Conservation (phyloP, 1,140 invertebrate genomes). For the Drosophila nigrodunni region DNA sequence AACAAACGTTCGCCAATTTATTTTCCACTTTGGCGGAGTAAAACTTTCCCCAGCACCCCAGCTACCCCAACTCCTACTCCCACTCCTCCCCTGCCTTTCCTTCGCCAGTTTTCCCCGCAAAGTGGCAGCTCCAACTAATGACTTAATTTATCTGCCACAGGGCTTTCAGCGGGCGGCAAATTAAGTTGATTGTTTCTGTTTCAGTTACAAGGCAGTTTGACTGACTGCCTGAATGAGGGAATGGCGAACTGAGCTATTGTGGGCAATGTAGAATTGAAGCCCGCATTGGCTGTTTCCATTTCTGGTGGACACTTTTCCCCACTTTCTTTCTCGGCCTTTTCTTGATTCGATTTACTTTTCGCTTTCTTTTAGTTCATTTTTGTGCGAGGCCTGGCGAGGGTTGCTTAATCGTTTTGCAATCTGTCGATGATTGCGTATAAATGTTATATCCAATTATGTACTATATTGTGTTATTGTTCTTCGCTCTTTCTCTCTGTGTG, state of each 20-base stretch:
- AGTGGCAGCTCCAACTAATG: conserved; percentile 79
- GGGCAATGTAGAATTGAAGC: conserved; percentile 1
- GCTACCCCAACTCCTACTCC: neutral
- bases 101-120: neutral
- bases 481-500: neutral
- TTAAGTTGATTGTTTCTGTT: conserved; percentile 80
- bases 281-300: conserved; percentile 29
- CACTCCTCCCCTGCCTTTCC: neutral
- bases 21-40: conserved; percentile 77
- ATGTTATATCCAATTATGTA: conserved; percentile 81
- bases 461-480: conserved; percentile 41
- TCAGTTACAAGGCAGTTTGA: conserved; percentile 45
- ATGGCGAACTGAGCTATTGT: neutral
- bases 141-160: conserved; percentile 85
- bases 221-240: neutral
- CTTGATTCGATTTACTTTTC: conserved; percentile 60
- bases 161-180: conserved; percentile 84
- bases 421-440: conserved; percentile 84
- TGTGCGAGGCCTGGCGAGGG: conserved; percentile 44
- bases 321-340: conserved; percentile 22
- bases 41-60: conserved; percentile 53
- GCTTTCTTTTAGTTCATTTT: conserved; percentile 45
- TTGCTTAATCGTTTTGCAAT: conserved; percentile 84
- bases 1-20: conserved; percentile 85
- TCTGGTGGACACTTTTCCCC: neutral